Percentiles rank a stretch among this genome's conserved stretches.
Conservation (phyloP, 2,888 invertebrate genomes). For the Pyrocoelia pectoralis region DNA sequence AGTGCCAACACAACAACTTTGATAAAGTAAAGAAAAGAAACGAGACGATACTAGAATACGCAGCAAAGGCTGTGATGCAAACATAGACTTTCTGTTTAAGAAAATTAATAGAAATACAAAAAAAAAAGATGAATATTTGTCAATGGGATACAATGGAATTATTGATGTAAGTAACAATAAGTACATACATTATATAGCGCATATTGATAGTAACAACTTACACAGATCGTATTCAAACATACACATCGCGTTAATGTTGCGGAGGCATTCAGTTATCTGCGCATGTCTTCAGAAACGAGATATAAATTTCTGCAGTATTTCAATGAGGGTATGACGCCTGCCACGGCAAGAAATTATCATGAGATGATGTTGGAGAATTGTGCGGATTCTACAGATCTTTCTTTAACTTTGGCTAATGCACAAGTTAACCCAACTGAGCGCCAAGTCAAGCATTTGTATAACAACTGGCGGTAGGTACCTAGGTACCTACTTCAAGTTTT, state of each 20-base stretch:
- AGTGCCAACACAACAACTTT: conserved; percentile 9
- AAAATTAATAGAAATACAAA: conserved; percentile 10
- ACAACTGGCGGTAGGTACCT: conserved; percentile 10
- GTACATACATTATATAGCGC: not conserved
- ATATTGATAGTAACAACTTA: not conserved
- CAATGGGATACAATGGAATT: conserved; percentile 9
- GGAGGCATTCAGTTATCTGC: conserved; percentile 7
- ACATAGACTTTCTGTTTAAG: conserved; percentile 7
- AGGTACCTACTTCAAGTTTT: not conserved
- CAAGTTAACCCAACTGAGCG: conserved; percentile 10
- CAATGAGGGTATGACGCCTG: conserved; percentile 3
- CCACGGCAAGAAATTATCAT: conserved; percentile 5
- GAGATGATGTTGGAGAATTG: conserved; percentile 10
- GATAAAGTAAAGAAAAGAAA: conserved; percentile 8
- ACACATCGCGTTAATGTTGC: no score
- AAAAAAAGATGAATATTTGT: conserved; percentile 6
- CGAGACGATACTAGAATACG: conserved; percentile 6
- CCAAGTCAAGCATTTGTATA: conserved; percentile 11
- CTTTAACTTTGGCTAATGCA: not conserved
- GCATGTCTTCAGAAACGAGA: conserved; percentile 8
- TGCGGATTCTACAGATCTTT: not conserved
- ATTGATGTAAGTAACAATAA: not conserved
- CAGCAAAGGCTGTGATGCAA: conserved; percentile 5
- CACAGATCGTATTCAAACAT: conserved; percentile 9
- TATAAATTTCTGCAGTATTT: conserved; percentile 3